phyloP scores from a whole-genome alignment of 2,797 vertebrate genomes.

The Rhincodon typus region DNA sequence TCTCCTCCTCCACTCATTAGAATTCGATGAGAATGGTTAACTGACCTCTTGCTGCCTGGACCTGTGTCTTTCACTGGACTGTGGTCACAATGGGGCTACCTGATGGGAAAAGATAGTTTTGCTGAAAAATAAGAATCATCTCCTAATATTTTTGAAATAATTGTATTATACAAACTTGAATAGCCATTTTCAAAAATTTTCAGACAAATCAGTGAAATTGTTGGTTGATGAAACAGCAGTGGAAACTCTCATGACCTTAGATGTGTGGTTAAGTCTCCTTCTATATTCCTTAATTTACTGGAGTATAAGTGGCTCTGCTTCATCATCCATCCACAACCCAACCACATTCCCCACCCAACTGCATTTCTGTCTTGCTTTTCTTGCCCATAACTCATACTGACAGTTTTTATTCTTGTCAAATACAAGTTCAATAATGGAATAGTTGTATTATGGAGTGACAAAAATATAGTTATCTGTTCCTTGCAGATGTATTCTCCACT shows the following conservation, averaged over 20 bases:
- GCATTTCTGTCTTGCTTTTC: background rate
- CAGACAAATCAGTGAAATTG: no score
- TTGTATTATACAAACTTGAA: background rate
- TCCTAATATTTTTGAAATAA: background rate
- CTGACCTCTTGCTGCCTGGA: no score
- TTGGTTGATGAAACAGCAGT: background rate
- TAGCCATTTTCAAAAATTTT: background rate
- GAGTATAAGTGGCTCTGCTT: background rate
- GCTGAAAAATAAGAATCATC: background rate
- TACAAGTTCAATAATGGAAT: slow-evolving; percentile 25
- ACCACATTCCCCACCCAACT: background rate
- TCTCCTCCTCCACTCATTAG: no score
- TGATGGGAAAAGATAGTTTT: background rate
- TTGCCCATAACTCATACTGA: slow-evolving; percentile 23
- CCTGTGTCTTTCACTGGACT: background rate
- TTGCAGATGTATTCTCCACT: background rate
- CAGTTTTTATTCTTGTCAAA: slow-evolving; percentile 15
- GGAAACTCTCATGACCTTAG: background rate
- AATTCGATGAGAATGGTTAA: no score
- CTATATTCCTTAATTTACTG: background rate
- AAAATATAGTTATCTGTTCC: slow-evolving; percentile 18
- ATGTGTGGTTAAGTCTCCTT: background rate
- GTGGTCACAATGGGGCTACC: background rate
- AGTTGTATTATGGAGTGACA: slow-evolving; percentile 4
- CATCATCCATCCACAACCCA: background rate